These are phyloP conservation scores for Chirona hameri DNA, from an alignment of 2,888 invertebrate species.

Conservation along the genomic window DNA sequence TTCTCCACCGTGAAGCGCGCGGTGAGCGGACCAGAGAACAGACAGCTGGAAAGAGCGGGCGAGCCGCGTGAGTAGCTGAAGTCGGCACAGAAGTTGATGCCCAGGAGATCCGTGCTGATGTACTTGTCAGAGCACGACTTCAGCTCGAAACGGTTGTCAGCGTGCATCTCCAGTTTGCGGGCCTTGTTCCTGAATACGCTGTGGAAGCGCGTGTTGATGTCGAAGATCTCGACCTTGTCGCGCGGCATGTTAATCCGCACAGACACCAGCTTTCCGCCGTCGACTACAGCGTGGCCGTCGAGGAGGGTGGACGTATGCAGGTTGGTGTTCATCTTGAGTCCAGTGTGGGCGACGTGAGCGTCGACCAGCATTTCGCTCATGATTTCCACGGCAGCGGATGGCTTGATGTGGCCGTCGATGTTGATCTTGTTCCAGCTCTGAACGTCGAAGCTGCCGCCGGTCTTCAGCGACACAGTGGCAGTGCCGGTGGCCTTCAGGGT, in stretches of 20 bases:
- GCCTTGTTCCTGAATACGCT: constrained; percentile 51
- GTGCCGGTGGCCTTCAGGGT: constrained; percentile 81
- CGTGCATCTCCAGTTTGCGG: constrained; percentile 5
- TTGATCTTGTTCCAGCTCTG: constrained; percentile 61
- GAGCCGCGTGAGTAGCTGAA: not conserved
- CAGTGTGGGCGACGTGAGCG: constrained; percentile 72
- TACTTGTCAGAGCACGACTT: not conserved
- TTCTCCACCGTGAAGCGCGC: constrained; percentile 33
- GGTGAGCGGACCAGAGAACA: constrained; percentile 31
- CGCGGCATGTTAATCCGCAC: constrained; percentile 76
- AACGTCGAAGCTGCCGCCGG: constrained; percentile 66
- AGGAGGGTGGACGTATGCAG: constrained; percentile 80
- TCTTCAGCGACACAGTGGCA: constrained; percentile 74
- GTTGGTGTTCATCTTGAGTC: constrained; percentile 76
- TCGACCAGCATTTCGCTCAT: constrained; percentile 81
- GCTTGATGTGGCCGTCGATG: constrained; percentile 74
- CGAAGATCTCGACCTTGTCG: constrained; percentile 79
- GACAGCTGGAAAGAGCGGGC: not conserved
- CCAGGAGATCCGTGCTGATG: constrained; percentile 24
- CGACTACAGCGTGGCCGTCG: constrained; percentile 66
- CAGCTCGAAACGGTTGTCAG: not conserved
- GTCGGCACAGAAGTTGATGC: constrained; percentile 34
- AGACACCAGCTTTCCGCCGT: constrained; percentile 63
- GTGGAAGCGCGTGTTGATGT: constrained; percentile 52
- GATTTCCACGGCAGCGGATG: constrained; percentile 80